Evolutionary conservation across 2,113 vertebrate species (phyloP), one percentile per base, ranked within the genome.

Genomic region (Gallinago paraguaiae): DNA sequence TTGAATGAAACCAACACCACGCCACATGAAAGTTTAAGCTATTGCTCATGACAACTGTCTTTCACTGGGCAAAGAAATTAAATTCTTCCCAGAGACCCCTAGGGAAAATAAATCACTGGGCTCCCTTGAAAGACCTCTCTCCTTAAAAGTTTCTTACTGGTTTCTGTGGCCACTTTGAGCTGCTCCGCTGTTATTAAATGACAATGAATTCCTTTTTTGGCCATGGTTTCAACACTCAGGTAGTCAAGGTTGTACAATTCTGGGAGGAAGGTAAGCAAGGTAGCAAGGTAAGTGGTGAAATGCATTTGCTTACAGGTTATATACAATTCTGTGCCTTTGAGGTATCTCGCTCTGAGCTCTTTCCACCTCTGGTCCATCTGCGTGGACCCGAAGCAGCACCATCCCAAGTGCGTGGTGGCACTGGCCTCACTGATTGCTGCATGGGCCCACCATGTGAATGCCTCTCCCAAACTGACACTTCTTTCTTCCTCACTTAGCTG

Each of bases 171-270:
- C 16, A 60, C 33, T 31, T 64, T 57, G 50, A 69, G 54, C 50
- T 43, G 39, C 39, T 86, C 33, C 0, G 2, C 17, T 69, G 45
- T 69, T 59, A 64, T 7, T 48, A 69, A 86, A 77, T 72, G 72
- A 13, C 35, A 76, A 68, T 48, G 45, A 56, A 72, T 88, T 80
- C 2, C 23, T 83, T 60, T 46, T 17, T 23, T 30, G 50, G 50
- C 43, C 33, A n/a, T 0, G 0, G 22, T 67, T 77, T 57, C 9
- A 2, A 57, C 12, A 18, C n/a, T 63, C 2, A 1, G 6, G 15
- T n/a, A 35, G 2, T 2, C 0, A 1, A 81, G n/a, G 59, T 63
- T 45, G 46, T 54, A 17, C 22, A 75, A 41, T 10, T 24, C 17
- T 13, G 11, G 51, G 28, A 56, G 7, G 1, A n/a, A n/a, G n/a